These are phyloP conservation scores for Rhyacophila evoluta DNA, from an alignment of 2,888 invertebrate species.

Conservation along the genomic window DNA sequence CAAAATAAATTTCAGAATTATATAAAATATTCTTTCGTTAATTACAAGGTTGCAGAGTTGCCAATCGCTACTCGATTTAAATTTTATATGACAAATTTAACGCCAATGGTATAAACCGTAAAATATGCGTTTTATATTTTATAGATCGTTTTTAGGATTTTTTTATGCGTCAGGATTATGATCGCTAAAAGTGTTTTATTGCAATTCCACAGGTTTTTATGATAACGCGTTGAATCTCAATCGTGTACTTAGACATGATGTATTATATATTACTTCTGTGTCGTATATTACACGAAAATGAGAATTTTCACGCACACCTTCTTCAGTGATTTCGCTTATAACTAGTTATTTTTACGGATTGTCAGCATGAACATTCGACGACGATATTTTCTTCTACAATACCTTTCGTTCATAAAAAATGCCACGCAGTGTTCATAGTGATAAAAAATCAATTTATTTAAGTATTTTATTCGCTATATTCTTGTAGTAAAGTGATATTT, in stretches of 20 bases:
- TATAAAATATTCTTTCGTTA: too few species aligned
- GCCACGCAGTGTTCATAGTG: too few species aligned
- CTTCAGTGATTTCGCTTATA: neutral
- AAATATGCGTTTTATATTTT: slow-evolving; percentile 24
- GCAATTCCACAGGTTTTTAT: slow-evolving; percentile 24
- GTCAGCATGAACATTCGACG: neutral
- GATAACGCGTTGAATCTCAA: slow-evolving; percentile 22
- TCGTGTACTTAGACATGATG: slow-evolving; percentile 14
- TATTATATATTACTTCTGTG: slow-evolving; percentile 1
- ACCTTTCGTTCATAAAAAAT: too few species aligned
- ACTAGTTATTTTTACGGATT: neutral
- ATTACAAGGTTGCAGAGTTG: too few species aligned
- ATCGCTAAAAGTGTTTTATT: slow-evolving; percentile 24
- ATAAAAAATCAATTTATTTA: neutral
- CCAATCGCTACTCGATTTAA: neutral
- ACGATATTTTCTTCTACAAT: neutral
- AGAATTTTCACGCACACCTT: slow-evolving; percentile 1
- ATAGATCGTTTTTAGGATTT: slow-evolving; percentile 19
- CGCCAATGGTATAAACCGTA: slow-evolving; percentile 14
- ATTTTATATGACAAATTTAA: slow-evolving; percentile 5
- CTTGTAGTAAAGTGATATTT: too few species aligned
- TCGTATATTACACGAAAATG: neutral
- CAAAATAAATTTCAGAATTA: too few species aligned
- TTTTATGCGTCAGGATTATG: neutral
- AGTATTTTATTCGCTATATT: too few species aligned